Evolutionary conservation across 1,140 invertebrate genomes (phyloP), one percentile per base, ranked within the genome.

Genomic region (Cheumatopsyche charites): DNA sequence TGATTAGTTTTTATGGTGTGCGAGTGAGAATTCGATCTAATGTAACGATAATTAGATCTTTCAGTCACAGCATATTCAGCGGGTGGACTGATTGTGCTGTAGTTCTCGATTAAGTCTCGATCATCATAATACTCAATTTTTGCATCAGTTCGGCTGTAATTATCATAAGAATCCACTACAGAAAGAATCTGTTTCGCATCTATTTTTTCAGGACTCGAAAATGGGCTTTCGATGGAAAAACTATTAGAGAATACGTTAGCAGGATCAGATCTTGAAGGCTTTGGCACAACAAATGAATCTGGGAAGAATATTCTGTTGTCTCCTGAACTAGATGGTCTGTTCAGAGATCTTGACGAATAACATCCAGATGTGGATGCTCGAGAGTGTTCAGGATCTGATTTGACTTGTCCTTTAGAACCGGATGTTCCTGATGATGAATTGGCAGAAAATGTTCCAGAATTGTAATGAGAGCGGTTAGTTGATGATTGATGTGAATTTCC

Each of bases 21-120:
- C 0, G 88, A 90, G 75, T 91, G 89, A 0, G 89, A 91, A 71
- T 90, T 90, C 26, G 89, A 90, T 63, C 89, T 85, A 75, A 19
- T 77, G 29, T 76, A 74, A 49, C 73, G 45, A 47, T 76, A 74
- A 66, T 74, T 76, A 6, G 73, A 74, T 36, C 77, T 78, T 43
- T 81, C 78, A 47, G 81, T 82, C 26, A 80, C 79, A 1, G 87
- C 87, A 74, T 90, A 90, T 75, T 89, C 87, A 3, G 88, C 88
- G 0, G 88, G 88, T 19, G 88, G 88, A 78, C 88, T 89, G 62
- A 90, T 87, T 70, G 88, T 81, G 70, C 83, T 83, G 77, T 86
- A 82, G 73, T 85, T 83, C 45, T 86, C 86, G 0, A 78, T 82
- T 9, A 81, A 47, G 23, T 74, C 72, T 17, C 52, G n/a, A 66